phyloP scores from a whole-genome alignment of 2,113 vertebrate genomes.

The Sinosuthora webbiana region DNA sequence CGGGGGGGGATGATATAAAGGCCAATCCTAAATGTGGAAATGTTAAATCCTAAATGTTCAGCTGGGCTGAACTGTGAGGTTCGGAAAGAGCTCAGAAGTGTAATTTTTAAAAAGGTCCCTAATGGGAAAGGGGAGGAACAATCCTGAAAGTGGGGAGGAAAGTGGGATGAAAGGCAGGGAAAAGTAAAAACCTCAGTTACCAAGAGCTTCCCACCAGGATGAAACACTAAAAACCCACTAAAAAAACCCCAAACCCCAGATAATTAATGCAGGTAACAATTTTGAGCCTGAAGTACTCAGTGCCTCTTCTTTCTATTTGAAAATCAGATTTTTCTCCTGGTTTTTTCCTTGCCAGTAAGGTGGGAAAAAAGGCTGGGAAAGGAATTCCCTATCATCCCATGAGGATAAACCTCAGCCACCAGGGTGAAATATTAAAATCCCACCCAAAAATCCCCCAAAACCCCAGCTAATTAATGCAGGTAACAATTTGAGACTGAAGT shows the following conservation, averaged over 20 bases:
- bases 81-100: neutral
- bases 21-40: neutral
- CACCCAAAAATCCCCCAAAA: neutral
- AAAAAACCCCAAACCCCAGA: neutral
- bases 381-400: neutral
- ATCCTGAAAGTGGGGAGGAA: neutral
- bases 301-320: neutral
- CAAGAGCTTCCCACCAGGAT: neutral
- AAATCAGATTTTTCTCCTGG: neutral
- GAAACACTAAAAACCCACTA: neutral
- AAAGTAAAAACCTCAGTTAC: neutral
- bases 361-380: neutral
- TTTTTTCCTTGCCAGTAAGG: neutral
- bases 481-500: neutral
- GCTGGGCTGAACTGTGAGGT: neutral
- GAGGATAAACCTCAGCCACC: neutral
- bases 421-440: neutral
- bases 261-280: neutral
- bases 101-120: neutral
- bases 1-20: neutral
- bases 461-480: accelerated
- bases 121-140: neutral
- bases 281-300: neutral
- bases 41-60: too few relatives aligned
- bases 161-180: neutral